phyloP scores from a whole-genome alignment of 2,113 vertebrate genomes.

The Tragelaphus scriptus region DNA sequence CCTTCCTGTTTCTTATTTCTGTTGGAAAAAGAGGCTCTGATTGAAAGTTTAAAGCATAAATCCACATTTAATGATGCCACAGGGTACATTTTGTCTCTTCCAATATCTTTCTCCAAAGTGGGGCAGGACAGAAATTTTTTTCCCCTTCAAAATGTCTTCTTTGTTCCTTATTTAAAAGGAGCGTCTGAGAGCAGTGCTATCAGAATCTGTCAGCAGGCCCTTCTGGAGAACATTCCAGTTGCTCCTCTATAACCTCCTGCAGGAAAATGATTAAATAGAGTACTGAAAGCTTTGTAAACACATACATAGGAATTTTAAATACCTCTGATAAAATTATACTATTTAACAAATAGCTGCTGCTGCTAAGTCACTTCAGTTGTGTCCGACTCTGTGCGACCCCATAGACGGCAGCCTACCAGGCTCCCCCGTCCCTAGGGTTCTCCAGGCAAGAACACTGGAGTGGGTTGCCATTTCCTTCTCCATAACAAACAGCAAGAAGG shows the following conservation, averaged over 20 bases:
- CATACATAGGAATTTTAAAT: background rate
- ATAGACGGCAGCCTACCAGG: too few species aligned
- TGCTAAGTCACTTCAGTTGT: too few species aligned
- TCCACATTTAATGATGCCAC: background rate
- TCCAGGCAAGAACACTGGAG: too few species aligned
- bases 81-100: background rate
- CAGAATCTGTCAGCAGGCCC: background rate
- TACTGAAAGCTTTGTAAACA: background rate
- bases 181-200: background rate
- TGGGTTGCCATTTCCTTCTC: too few species aligned
- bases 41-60: background rate
- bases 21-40: background rate
- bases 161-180: background rate
- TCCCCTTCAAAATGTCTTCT: background rate
- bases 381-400: too few species aligned
- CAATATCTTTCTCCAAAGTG: background rate
- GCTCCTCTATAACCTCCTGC: background rate
- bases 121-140: background rate
- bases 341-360: background rate
- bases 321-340: background rate
- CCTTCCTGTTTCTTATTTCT: constrained; percentile 22
- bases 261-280: background rate
- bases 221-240: background rate
- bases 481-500: background rate
- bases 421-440: too few species aligned